phyloP scores from a whole-genome alignment of 2,888 invertebrate species.

The Hyposoter didymator region DNA sequence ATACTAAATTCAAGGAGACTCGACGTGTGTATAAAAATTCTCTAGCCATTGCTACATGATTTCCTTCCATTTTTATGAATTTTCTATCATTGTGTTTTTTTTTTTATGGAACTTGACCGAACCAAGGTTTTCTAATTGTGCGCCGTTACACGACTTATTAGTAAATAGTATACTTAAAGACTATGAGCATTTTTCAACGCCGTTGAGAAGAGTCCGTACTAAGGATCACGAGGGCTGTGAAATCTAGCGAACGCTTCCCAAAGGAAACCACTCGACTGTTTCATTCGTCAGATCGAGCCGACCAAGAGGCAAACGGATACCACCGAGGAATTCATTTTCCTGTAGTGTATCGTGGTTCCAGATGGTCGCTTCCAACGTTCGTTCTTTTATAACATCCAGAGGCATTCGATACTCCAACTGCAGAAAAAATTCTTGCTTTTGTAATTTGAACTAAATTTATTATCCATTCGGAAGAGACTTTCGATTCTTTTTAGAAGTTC shows the following conservation, averaged over 20 bases:
- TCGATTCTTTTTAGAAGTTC: neutral
- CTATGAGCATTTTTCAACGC: constrained; percentile 62
- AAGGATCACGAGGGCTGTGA: constrained; percentile 10
- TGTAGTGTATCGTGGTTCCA: constrained; percentile 98
- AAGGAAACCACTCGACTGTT: constrained; percentile 94
- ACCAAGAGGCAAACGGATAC: constrained; percentile 92
- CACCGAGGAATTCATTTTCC: constrained; percentile 97
- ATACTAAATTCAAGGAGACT: constrained; percentile 21
- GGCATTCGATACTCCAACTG: constrained; percentile 95
- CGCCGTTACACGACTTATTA: constrained; percentile 53
- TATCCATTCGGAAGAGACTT: neutral
- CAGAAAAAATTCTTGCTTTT: constrained; percentile 68
- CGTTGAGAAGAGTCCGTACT: constrained; percentile 47
- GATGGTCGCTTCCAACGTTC: constrained; percentile 95
- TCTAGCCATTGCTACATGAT: neutral
- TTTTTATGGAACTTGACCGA: constrained; percentile 22
- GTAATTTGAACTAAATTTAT: neutral
- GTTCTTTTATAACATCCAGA: constrained; percentile 90
- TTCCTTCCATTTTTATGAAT: neutral
- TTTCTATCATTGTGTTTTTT: neutral
- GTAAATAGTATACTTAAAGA: constrained; percentile 54
- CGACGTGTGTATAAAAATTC: constrained; percentile 45
- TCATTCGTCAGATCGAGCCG: constrained; percentile 91
- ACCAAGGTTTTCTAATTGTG: constrained; percentile 50
- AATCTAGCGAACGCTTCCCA: constrained; percentile 85